Conservation (phyloP, 1,140 invertebrate species). For the Melipona quadrifasciata region DNA sequence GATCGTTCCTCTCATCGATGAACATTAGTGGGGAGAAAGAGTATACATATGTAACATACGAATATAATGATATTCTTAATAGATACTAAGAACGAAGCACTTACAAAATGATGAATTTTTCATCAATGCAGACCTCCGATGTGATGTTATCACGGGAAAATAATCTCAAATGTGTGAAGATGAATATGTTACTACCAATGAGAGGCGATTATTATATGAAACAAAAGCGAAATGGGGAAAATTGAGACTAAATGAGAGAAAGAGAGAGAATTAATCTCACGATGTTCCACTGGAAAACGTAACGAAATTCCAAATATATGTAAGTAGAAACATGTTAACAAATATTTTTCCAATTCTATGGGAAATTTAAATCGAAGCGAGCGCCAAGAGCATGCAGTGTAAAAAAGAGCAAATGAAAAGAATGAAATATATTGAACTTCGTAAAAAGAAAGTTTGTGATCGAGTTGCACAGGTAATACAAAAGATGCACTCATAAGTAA, state of each 20-base stretch:
- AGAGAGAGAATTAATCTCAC: slow-evolving; percentile 56
- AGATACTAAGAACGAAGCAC: slow-evolving; percentile 33
- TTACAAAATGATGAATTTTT: slow-evolving; percentile 32
- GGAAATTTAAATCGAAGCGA: slow-evolving; percentile 70
- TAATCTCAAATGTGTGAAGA: background rate
- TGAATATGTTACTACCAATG: background rate
- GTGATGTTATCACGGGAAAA: slow-evolving; percentile 14
- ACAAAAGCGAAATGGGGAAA: slow-evolving; percentile 3
- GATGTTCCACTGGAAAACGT: slow-evolving; percentile 76
- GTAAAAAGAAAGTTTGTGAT: slow-evolving; percentile 56
- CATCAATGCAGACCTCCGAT: slow-evolving; percentile 6
- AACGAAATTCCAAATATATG: slow-evolving; percentile 72
- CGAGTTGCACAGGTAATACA: slow-evolving; percentile 45
- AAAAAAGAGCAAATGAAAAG: slow-evolving; percentile 54
- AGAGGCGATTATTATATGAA: slow-evolving; percentile 32
- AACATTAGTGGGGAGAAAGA: slow-evolving; percentile 32
- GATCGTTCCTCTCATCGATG: slow-evolving; percentile 53
- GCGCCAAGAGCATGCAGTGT: slow-evolving; percentile 66
- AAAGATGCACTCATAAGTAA: slow-evolving; percentile 48
- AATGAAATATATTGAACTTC: slow-evolving; percentile 44
- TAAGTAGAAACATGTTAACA: slow-evolving; percentile 73
- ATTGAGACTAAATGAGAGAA: background rate
- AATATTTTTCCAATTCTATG: slow-evolving; percentile 79
- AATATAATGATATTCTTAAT: slow-evolving; percentile 55
- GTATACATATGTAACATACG: slow-evolving; percentile 48